Evolutionary conservation across 2,888 invertebrate genomes (phyloP), one percentile per base, ranked within the genome.

Genomic region (Doris montereyensis): DNA sequence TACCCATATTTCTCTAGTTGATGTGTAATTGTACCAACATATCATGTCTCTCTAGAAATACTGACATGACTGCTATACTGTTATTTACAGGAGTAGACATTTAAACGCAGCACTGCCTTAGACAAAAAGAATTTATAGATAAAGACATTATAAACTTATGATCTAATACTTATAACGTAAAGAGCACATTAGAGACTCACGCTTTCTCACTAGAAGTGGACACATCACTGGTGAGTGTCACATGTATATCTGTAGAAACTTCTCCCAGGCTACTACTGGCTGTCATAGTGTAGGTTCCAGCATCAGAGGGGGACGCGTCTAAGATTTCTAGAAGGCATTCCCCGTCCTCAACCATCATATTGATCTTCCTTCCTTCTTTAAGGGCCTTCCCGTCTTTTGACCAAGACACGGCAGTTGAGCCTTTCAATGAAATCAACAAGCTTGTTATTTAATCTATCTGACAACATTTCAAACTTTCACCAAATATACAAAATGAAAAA

Each of bases 231-330:
- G 60, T 73, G 34, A 83, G 78, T 24, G 60, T 82, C 28, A 89
- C 85, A n/a, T 82, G 79, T 65, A 86, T 83, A 71, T 83, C 82
- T 34, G 82, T 80, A 73, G 80, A 83, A 3, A 85, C 82, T 67
- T 80, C 83, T 26, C 87, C 87, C 41, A 81, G 81, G 1, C 82
- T 77, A 81, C 88, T 88, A 80, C 82, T 84, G 28, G 87, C 87
- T 17, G 83, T 83, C 28, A 89, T 78, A n/a, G 84, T 85, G 83
- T 89, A 90, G 24, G 83, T 84, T 2, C 88, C 89, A 1, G 84
- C 81, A 78, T 89, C 88, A 17, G 81, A 74, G 8, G 78, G 80
- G 2, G 62, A 73, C 0, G 85, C 84, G 30, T 86, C 82, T 1
- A 34, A 32, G 34, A 88, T 87, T 76, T 84, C 83, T 75, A 88